Evolutionary conservation across 2,113 vertebrate genomes (phyloP), one percentile per base, ranked within the genome.

Genomic region (Condylura cristata): DNA sequence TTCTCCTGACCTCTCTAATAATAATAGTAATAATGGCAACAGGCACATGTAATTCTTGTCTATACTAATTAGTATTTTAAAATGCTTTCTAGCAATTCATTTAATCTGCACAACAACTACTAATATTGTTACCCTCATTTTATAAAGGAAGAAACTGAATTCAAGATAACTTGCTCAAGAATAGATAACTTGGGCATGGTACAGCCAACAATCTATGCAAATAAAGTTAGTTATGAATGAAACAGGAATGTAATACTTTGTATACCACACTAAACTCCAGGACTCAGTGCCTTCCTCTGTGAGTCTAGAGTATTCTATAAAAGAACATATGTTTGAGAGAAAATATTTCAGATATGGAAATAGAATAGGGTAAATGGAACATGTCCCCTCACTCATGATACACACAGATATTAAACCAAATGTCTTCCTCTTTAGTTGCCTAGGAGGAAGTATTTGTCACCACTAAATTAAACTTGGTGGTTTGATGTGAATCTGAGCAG

Each of bases 391-490:
- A 5, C 24, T 56, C 56, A 72, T 28, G 85, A n/a, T 18, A 72
- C 13, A 78, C 13, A 58, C 8, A 89, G 37, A 75, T 24, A 51
- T 12, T 70, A 34, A 92, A 41, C 17, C 34, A 34, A 82, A 68
- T 44, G 37, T 26, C 28, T 74, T 86, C 3, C 12, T 89, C 30
- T 5, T n/a, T 56, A 56, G 53, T 56, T 53, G 11, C 44, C 60
- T 44, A 14, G 13, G 61, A 86, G 34, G 2, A 1, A 28, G 51
- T 81, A 20, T 48, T 87, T 80, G 26, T 85, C 6, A 78, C 58
- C 5, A 56, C 24, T 92, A 68, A 86, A 83, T 75, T 94, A 82
- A 93, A 88, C 58, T 37, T 75, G 24, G 20, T 75, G 66, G 41
- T 53, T 87, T 86, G n/a, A 53, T 18, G 4, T 89, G 46, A 83